Evolutionary conservation across 2,888 invertebrate genomes (phyloP), one percentile per base, ranked within the genome.

Genomic region (Myopa testacea): DNA sequence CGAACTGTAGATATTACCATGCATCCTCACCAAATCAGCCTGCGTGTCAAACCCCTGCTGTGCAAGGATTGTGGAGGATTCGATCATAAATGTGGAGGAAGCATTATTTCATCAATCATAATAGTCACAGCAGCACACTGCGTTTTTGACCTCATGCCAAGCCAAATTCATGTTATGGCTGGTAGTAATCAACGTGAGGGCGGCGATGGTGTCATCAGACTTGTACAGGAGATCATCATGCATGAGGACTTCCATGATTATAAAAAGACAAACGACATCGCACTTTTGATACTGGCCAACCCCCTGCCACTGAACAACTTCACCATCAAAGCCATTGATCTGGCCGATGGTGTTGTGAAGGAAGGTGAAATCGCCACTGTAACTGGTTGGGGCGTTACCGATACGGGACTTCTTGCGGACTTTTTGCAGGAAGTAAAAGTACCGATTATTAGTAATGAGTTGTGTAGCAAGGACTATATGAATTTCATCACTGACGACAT

Each of bases 61-160:
- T 63, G 69, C 77, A 10, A 19, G 10, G 1, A 8, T 8, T 63
- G 62, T n/a, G n/a, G n/a, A n/a, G n/a, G 7, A 8, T 34, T 34
- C 10, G 45, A 80, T 62, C 90, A 91, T 79, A 86, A 85, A 71
- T 91, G 91, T 75, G 91, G 91, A 19, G 91, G 90, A 7, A 87
- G 89, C 0, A 86, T 91, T 69, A 86, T 90, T 58, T 86, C 26
- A 26, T 26, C 26, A 26, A 26, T 2, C 26, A 26, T 26, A 26
- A 26, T 26, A 26, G 26, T 26, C 84, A 90, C 90, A 3, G 90
- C 91, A 0, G 91, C 90, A 77, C 88, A 90, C 76, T 90, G 90
- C 78, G 86, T 87, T 4, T 81, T 83, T 16, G 85, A 83, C 37
- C 78, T 79, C 0, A 76, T 80, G 4, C 8, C 85, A 0, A 83